phyloP scores from a whole-genome alignment of 2,797 vertebrate species.

The Synaphobranchus kaupii region DNA sequence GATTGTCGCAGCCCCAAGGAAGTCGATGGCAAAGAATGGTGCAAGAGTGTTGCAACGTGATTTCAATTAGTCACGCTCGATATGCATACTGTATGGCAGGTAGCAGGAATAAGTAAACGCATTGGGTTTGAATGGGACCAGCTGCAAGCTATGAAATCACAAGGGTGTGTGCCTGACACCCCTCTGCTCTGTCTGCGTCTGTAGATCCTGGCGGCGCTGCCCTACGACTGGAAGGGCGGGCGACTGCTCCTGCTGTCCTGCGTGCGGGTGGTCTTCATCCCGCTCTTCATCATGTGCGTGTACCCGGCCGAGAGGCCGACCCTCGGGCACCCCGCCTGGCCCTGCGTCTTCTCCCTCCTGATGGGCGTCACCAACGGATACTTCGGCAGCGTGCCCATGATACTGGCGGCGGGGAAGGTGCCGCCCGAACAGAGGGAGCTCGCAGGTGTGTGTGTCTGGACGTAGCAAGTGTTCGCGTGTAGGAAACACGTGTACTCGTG shows the following conservation, averaged over 20 bases:
- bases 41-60: background rate
- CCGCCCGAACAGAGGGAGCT: conserved; percentile 90
- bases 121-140: background rate
- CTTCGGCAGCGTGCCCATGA: conserved; percentile 97
- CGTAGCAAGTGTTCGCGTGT: background rate
- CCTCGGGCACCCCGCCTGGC: conserved; percentile 93
- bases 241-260: conserved; percentile 91
- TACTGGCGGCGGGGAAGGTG: conserved; percentile 91
- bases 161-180: background rate
- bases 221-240: conserved; percentile 87
- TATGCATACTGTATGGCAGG: background rate
- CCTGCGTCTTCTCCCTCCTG: conserved; percentile 93
- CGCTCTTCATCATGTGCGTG: conserved; percentile 94
- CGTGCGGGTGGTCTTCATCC: conserved; percentile 90
- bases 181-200: background rate
- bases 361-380: conserved; percentile 97
- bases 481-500: background rate
- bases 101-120: background rate
- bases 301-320: conserved; percentile 83
- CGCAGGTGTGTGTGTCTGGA: conserved; percentile 78
- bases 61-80: background rate
- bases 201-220: conserved; percentile 93
- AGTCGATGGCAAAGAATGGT: no score
- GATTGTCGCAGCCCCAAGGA: no score
- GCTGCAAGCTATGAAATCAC: background rate